Evolutionary conservation across 1,140 invertebrate genomes (phyloP), one percentile per base, ranked within the genome.

Genomic region (Tachypleus tridentatus): DNA sequence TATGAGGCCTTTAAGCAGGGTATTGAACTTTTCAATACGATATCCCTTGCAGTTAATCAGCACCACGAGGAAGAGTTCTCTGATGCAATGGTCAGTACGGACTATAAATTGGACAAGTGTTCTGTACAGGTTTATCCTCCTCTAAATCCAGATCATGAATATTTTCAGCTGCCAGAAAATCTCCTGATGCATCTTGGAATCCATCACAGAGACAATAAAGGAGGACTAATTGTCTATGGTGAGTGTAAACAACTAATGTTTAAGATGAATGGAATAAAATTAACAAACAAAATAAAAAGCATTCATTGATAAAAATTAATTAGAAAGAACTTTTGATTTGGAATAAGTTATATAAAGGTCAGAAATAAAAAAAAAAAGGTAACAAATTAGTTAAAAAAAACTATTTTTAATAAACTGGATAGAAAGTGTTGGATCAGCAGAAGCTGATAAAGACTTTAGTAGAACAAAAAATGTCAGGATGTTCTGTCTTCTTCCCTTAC

Each of bases 91-190:
- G n/a, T 8, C n/a, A n/a, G 53, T 8, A 57, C 62, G 8, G 69
- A 69, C 7, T 68, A 72, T 71, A 84, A 85, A 72, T 74, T 95
- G 61, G 93, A 97, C 74, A 89, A 89, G 10, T 97, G 94, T 77
- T 86, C 87, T 50, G 87, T 97, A 54, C 87, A 87, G 50, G 91
- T 97, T 57, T 93, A 93, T 75, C 93, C 93, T 8, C 91, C 91
- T 49, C 80, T 98, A 56, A 95, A 97, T 81, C 89, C 92, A 0
- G 92, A 96, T 76, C 91, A 95, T 76, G 93, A 97, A 76, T 88
- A 86, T 60, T 77, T 95, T 49, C 81, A 83, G 51, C 81, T 93
- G 51, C 88, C 89, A 4, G 84, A 84, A 62, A 84, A 86, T 69
- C 83, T 89, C 72, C 81, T 91, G 69, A 82, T 83, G 63, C 79